phyloP scores from a whole-genome alignment of 30 jellyfish, hydroid and myxozoan species.

The Phacellophora camtschatica region DNA sequence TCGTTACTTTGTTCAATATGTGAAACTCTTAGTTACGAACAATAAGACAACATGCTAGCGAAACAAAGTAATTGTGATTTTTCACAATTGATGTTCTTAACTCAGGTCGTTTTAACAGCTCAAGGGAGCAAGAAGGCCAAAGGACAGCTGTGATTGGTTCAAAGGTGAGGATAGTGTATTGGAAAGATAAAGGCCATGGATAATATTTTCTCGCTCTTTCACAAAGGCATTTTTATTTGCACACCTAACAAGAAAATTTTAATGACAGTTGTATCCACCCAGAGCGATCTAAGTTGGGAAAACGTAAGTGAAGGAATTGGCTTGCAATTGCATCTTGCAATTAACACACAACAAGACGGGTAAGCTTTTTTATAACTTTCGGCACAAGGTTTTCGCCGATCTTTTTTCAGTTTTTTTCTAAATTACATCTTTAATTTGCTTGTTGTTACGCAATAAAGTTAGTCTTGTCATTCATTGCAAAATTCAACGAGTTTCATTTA shows the following conservation, averaged over 20 bases:
- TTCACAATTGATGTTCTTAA: slow-evolving; percentile 24
- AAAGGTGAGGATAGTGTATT: slow-evolving; percentile 73
- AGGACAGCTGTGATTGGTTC: slow-evolving; percentile 39
- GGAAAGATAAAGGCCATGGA: slow-evolving; percentile 19
- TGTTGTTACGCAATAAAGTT: too few species aligned
- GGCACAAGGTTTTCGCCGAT: too few species aligned
- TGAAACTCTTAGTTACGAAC: slow-evolving; percentile 1
- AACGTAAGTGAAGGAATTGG: too few species aligned
- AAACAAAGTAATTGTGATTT: slow-evolving; percentile 28
- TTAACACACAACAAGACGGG: too few species aligned
- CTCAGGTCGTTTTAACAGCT: slow-evolving; percentile 69
- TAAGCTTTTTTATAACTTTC: too few species aligned
- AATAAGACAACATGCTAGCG: slow-evolving; percentile 39
- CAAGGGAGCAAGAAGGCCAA: slow-evolving; percentile 27
- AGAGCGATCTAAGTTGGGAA: too few species aligned
- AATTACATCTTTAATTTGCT: too few species aligned
- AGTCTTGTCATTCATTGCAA: too few species aligned
- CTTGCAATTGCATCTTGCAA: too few species aligned
- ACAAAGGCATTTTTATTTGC: neutral
- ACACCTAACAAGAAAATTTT: neutral
- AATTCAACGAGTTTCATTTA: too few species aligned
- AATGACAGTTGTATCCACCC: neutral
- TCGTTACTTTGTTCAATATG: slow-evolving; percentile 31
- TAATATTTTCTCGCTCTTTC: neutral
- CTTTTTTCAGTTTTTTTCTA: too few species aligned